phyloP scores from a whole-genome alignment of 1,140 invertebrate species.

The Drosophila pallidifrons region DNA sequence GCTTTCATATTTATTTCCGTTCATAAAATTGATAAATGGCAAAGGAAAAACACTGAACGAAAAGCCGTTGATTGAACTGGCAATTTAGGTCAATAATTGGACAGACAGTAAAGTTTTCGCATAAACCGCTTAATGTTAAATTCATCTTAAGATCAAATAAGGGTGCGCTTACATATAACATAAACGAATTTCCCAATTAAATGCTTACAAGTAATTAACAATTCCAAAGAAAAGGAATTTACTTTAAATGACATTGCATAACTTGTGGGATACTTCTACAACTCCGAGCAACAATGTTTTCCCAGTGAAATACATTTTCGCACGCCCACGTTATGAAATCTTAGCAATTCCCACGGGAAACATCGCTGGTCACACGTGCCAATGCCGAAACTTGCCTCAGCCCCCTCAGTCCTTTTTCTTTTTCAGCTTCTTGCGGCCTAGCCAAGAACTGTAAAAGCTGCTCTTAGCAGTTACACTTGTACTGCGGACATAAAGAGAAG shows the following conservation, averaged over 20 bases:
- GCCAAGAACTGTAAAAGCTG: slow-evolving; percentile 50
- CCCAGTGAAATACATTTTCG: slow-evolving; percentile 47
- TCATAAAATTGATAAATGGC: slow-evolving; percentile 31
- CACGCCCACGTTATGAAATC: slow-evolving; percentile 64
- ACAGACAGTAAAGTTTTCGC: slow-evolving; percentile 2
- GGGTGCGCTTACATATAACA: too few species aligned
- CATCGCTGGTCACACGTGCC: slow-evolving; percentile 47
- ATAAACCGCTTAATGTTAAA: background rate
- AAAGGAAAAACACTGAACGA: background rate
- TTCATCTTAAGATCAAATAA: background rate
- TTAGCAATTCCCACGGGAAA: slow-evolving; percentile 69
- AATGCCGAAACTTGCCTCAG: slow-evolving; percentile 20
- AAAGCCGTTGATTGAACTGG: slow-evolving; percentile 17
- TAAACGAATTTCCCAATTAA: too few species aligned
- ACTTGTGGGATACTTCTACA: background rate
- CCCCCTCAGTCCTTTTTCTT: background rate
- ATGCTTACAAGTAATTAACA: too few species aligned
- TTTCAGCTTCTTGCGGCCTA: background rate
- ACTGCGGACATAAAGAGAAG: slow-evolving; percentile 54
- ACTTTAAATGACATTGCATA: background rate
- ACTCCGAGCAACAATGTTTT: background rate
- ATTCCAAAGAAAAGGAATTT: background rate
- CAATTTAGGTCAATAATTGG: slow-evolving; percentile 15
- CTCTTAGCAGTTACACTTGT: slow-evolving; percentile 68
- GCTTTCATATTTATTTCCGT: slow-evolving; percentile 53